Conservation (phyloP, 2,797 vertebrate genomes). For the Trichosurus vulpecula region DNA sequence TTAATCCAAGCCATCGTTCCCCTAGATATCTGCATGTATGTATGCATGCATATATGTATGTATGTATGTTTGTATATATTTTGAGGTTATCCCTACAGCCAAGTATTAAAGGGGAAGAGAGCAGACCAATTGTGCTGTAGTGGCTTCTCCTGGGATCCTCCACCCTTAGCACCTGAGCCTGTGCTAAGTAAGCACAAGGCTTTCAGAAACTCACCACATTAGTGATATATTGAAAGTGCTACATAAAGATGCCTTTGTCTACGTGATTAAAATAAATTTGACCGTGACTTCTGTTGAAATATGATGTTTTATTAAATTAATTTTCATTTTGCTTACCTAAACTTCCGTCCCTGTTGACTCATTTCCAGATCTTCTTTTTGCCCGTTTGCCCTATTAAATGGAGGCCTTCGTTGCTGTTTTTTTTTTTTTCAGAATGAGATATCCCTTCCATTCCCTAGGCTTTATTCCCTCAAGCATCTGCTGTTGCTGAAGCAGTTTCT, state of each 20-base stretch:
- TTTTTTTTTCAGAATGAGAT: background rate
- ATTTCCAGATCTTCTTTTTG: background rate
- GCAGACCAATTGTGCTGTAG: background rate
- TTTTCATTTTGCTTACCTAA: background rate
- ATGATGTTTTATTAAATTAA: background rate
- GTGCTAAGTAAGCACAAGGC: background rate
- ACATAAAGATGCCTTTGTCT: background rate
- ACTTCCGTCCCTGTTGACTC: background rate
- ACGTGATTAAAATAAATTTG: background rate
- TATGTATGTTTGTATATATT: background rate
- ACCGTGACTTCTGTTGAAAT: background rate
- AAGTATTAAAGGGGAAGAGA: background rate
- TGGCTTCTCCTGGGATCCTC: background rate
- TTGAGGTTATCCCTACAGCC: background rate
- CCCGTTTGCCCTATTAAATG: background rate
- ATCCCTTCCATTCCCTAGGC: background rate
- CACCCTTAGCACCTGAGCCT: background rate
- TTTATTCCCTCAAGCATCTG: constrained; percentile 38
- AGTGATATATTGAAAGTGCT: background rate
- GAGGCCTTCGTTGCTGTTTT: background rate
- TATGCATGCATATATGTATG: background rate
- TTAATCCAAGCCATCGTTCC: background rate
- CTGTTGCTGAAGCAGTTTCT: constrained; percentile 10
- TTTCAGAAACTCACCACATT: background rate
- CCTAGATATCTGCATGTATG: background rate